Percentiles rank a stretch among this genome's conserved stretches.
Evolutionary conservation across 2,888 invertebrate genomes (phyloP).

Genomic region (Pecten maximus): DNA sequence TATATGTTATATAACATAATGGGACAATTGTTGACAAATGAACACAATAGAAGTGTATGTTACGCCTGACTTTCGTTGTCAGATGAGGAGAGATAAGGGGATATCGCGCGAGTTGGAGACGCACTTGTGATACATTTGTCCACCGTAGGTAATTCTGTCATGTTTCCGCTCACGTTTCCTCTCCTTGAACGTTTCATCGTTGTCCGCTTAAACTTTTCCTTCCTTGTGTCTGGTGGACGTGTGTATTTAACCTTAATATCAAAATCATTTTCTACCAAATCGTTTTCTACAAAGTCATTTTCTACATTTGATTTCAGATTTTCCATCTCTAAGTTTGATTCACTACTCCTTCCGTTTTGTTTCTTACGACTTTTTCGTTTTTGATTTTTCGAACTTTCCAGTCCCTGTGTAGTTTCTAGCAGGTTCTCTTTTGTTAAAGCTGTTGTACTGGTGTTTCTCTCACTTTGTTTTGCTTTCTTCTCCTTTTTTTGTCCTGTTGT

Average conservation of each 20-base stretch:
- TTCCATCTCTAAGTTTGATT: neutral
- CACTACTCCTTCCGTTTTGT: neutral
- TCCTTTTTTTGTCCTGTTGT: neutral
- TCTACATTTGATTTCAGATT: neutral
- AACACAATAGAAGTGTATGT: too few species aligned
- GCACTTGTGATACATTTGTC: neutral
- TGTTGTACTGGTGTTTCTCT: neutral
- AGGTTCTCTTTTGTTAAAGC: neutral
- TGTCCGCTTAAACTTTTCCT: neutral
- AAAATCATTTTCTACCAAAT: neutral
- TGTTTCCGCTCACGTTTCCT: neutral
- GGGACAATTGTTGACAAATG: too few species aligned
- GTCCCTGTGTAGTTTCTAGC: neutral
- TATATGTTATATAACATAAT: too few species aligned
- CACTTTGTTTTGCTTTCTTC: neutral
- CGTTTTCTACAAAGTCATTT: neutral
- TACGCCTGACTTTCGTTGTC: neutral
- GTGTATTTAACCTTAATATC: neutral
- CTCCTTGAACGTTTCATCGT: neutral
- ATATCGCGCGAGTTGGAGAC: neutral
- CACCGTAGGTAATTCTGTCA: neutral
- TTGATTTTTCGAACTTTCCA: neutral
- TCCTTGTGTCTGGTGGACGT: neutral
- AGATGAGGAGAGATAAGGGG: neutral
- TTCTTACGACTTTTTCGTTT: neutral